Evolutionary conservation across 2,113 vertebrate genomes (phyloP), one percentile per base, ranked within the genome.

Genomic region (Pitta sordida): DNA sequence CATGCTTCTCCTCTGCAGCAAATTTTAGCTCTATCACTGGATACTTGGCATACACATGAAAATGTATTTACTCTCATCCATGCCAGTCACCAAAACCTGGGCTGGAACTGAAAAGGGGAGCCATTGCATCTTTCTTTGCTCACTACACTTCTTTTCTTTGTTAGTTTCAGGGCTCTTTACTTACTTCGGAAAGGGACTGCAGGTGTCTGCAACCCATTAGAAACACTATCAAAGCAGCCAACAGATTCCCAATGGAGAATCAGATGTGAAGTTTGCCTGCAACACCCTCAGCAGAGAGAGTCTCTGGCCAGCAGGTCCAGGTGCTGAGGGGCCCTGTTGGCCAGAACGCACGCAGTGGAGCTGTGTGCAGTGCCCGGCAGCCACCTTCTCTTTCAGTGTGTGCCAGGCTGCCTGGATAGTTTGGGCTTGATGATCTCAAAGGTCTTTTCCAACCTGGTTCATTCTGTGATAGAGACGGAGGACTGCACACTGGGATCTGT

Each of bases 131-230:
- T 48, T 39, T 62, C 55, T 69, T 83, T 39, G 34, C 49, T 65
- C n/a, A 41, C 49, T 39, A 34, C 2, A 12, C 15, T 37, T 16
- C 18, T 69, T 55, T 15, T 44, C 24, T 64, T 68, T 32, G 15
- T 48, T 22, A 71, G 48, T 73, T 85, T 74, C 36, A 58, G 59
- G 18, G 18, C 67, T 85, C 26, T 53, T 55, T 69, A 48, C 19
- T 63, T 78, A 34, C 58, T 87, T 73, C 62, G 43, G 53, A 90
- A 94, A 68, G 21, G 29, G 37, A 41, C 29, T 74, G 32, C 70
- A 91, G 58, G 70, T 89, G 74, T 39, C 74, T 92, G 86, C 55
- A 91, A 73, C 36, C 82, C 68, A 70, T 94, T 93, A 70, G 83
- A 90, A 81, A 32, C 10, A 39, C 26, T 13, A 39, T 58, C 49